Evolutionary conservation across 2,888 invertebrate genomes (phyloP), one percentile per base, ranked within the genome.

Genomic region (Romanomermis culicivorax): DNA sequence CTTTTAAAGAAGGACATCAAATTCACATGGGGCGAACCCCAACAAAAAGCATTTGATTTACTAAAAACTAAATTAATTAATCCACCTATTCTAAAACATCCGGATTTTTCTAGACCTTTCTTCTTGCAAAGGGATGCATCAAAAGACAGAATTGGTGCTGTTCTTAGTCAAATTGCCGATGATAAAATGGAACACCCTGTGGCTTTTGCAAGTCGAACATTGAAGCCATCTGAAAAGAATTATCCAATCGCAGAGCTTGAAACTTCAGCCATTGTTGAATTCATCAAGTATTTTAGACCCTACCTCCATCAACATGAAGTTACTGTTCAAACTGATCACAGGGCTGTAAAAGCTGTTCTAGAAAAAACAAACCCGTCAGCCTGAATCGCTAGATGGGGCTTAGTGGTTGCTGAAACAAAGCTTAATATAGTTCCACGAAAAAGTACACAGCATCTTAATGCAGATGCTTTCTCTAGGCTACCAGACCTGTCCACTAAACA

Each of bases 361-460:
- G 26, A 29, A 3, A 70, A 57, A 60, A 62, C 0, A 42, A 71
- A 2, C 70, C 71, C 56, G 64, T 71, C 7, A 68, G 71, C 71
- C 14, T 56, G 72, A 30, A 57, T 75, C 0, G 69, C 68, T 0
- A 55, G 73, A 42, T 75, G 73, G 74, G 66, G 69, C 0, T 52
- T 74, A 20, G 59, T 63, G 20, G 55, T 75, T 0, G 70, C 71
- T 55, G 57, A 62, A 1, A 7, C 4, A 7, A 64, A 72, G 47
- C 53, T 72, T 1, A 58, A 62, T 0, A 63, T 72, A 2, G 57
- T 62, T 1, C 70, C 74, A 56, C 63, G 67, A 2, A 69, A 68
- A 1, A 73, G 73, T 1, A 63, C 60, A 47, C 56, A 57, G 1
- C 71, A 72, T 57, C 61, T 63, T 1, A 60, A 71, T 1, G 72